phyloP scores from a whole-genome alignment of 2,797 vertebrate species.

The Smutsia gigantea region DNA sequence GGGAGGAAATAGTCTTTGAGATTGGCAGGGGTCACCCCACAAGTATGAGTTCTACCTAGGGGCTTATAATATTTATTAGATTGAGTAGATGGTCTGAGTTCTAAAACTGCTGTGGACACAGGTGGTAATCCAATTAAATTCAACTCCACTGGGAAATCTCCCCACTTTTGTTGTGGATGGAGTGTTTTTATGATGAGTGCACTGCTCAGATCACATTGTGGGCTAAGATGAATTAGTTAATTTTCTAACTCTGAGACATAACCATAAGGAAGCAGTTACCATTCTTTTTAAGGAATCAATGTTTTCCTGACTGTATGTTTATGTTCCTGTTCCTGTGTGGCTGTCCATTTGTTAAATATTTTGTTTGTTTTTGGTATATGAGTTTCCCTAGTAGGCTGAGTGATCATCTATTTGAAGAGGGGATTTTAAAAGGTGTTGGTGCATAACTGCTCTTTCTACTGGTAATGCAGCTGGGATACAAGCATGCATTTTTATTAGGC shows the following conservation, averaged over 20 bases:
- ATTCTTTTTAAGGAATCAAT: neutral
- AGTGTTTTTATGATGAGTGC: neutral
- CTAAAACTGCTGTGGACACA: neutral
- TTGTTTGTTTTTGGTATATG: neutral
- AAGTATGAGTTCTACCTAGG: neutral
- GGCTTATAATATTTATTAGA: neutral
- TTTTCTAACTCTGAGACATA: neutral
- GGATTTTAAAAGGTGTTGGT: neutral
- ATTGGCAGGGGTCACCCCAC: neutral
- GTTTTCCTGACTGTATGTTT: neutral
- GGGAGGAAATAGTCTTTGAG: neutral
- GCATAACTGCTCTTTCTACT: neutral
- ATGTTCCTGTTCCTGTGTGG: neutral
- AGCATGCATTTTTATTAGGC: neutral
- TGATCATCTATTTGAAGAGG: conserved; percentile 35
- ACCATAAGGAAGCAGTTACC: neutral
- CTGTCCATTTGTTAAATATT: neutral
- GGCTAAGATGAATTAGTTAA: neutral
- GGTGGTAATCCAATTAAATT: neutral
- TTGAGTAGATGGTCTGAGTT: neutral
- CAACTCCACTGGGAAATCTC: neutral
- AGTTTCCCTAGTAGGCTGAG: neutral
- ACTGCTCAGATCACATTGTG: neutral
- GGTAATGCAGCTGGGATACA: neutral
- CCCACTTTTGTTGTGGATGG: neutral